Evolutionary conservation across 2,888 invertebrate genomes (phyloP).

Genomic region (Platycnemis pennipes): DNA sequence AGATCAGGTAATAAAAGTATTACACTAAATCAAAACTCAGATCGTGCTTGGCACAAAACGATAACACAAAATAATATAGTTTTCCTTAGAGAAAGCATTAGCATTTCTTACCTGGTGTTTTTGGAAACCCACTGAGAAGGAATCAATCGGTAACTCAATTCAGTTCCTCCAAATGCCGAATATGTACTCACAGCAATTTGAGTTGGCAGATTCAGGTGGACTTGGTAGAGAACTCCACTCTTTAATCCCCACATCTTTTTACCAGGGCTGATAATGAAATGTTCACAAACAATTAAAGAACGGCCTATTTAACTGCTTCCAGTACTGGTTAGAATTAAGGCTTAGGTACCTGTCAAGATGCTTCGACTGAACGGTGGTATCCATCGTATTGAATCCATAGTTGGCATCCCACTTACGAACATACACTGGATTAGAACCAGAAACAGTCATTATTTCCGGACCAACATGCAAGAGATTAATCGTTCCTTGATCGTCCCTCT

Average conservation of each 20-base stretch:
- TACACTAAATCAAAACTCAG: too few species aligned
- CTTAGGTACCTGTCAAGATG: constrained; percentile 23
- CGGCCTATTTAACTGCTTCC: constrained; percentile 75
- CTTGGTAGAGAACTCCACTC: constrained; percentile 80
- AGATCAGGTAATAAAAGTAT: too few species aligned
- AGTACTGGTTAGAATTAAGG: background rate
- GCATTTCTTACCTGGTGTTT: constrained; percentile 71
- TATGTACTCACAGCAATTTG: constrained; percentile 86
- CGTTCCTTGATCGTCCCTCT: constrained; percentile 83
- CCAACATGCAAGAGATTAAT: constrained; percentile 85
- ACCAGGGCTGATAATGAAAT: constrained; percentile 75
- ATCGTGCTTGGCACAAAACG: too few species aligned
- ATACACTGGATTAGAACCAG: constrained; percentile 86
- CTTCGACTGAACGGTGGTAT: background rate
- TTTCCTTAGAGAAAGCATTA: too few species aligned
- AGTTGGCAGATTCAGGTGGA: constrained; percentile 83
- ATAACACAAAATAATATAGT: too few species aligned
- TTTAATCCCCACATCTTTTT: constrained; percentile 78
- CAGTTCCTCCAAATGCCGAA: constrained; percentile 82
- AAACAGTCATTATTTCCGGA: constrained; percentile 86
- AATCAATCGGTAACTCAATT: constrained; percentile 81
- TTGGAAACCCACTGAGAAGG: constrained; percentile 83
- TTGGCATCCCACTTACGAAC: constrained; percentile 90
- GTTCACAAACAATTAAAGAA: constrained; percentile 77
- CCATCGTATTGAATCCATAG: constrained; percentile 80